A percentile compares a stretch with the other conserved stretches of the same genome.
Evolutionary conservation across 2,113 vertebrate species (phyloP).

Genomic region (Mesoclemmys tuberculata): DNA sequence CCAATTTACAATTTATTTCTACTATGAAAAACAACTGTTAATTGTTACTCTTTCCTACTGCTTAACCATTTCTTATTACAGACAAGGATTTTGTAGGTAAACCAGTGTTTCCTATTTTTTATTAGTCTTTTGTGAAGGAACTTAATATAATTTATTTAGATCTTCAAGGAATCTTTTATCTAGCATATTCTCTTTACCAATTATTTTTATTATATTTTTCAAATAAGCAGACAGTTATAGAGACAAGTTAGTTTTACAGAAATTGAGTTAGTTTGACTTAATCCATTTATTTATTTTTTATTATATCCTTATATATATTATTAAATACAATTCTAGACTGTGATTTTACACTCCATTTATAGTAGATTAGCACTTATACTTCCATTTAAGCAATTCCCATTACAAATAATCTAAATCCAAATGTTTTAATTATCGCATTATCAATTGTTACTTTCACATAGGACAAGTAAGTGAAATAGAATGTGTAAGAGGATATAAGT

Average conservation of each 20-base stretch:
- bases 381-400: not conserved
- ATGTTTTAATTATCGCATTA: not conserved
- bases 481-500: not conserved
- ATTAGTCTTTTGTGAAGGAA: not conserved
- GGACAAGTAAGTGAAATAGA: not conserved
- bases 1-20: not conserved
- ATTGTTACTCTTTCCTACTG: not conserved
- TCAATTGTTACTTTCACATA: not conserved
- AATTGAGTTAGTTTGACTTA: not conserved
- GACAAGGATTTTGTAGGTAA: not conserved
- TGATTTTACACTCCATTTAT: not conserved
- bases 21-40: not conserved
- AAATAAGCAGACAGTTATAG: not conserved
- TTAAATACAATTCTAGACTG: not conserved
- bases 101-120: not conserved
- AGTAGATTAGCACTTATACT: not conserved
- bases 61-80: not conserved
- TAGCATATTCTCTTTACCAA: not conserved
- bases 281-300: not conserved
- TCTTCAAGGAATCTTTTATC: not conserved
- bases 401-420: not conserved
- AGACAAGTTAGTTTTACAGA: not conserved
- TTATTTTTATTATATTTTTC: not conserved
- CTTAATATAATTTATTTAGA: accelerated
- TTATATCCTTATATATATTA: not conserved